Evolutionary conservation across 2,113 vertebrate species (phyloP), one percentile per base, ranked within the genome.

Genomic region (Cheilinus undulatus): DNA sequence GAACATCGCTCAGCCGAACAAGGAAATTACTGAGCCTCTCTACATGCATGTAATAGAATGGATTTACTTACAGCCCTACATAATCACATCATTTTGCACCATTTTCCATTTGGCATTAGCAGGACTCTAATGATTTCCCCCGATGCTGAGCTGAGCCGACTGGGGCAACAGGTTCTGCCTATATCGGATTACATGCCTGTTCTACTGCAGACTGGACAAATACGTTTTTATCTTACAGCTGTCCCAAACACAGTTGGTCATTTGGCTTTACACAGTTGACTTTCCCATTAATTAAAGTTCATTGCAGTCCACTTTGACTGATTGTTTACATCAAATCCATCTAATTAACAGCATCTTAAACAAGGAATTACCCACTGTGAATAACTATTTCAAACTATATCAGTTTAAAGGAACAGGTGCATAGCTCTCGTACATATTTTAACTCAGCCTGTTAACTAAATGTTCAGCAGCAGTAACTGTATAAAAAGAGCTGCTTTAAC

Each of bases 1-100:
- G 52, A 88, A 89, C 85, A 84, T 88, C 80, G 54, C 23, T 86
- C 43, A 69, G 60, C 78, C 50, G 56, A 67, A 75, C 40, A 64
- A 62, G 69, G 78, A 83, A 83, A 86, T 73, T 65, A 69, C 78
- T 36, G 61, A 19, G 10, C 36, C 38, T 58, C 24, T 61, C 57
- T 58, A 73, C 69, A 80, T 42, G 50, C 69, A 74, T 77, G 74
- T 80, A 65, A 68, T 49, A 58, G 42, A 78, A 67, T 58, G 70
- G 56, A 57, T 78, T 83, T 80, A 68, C 65, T 77, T 79, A 78
- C 57, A 83, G 57, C 28, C 22, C 38, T 19, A 22, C n/a, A 23
- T 88, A 81, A 87, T 88, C 69, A 61, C 53, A 85, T 81, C 2
- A 49, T 84, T 84, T 78, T 73, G 49, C 66, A 73, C 60, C 38